Base-by-base conservation (phyloP, 2,888 invertebrate species). In the Pristionchus fissidentatus region DNA sequence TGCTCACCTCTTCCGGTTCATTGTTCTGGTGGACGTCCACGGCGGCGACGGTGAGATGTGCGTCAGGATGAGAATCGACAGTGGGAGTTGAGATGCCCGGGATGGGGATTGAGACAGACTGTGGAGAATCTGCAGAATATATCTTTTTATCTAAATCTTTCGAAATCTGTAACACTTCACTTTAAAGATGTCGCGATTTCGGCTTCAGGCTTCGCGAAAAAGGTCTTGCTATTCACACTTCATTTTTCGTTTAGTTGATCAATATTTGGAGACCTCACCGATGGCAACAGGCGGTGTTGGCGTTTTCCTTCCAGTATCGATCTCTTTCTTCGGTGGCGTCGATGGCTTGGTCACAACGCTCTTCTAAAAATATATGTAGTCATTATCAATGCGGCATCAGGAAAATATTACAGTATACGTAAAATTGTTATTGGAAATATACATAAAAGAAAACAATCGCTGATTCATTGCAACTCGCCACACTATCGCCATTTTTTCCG, bases 1-100 rank as follows among this genome's bases (percentile, higher is more conserved):
- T 29, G 29, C 7, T 15, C 19, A 66, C 66, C 19, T 46, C 75
- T 26, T 43, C 75, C 13, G 43, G 46, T 10, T 46, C 75, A 29
- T 43, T 43, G 29, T 75, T 49, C 26, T 75, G 75, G 26, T 75
- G 75, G 29, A 75, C 75, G 26, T 75, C 75, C 13, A 75, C 75
- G 10, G 75, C 26, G 13, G 46, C 29, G 13, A 75, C 46, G 0
- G 75, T 75, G 19, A 75, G 75, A 75, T 75, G 75, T 10, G 75
- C 43, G 29, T 75, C 75, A 3, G 75, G 75, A 29, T 43, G 46
- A 3, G 46, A 2, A 5, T 75, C 75, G 3, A 75, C 75, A 29
- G 46, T 15, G 2, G 66, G 38, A n/a, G n/a, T n/a, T n/a, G n/a
- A n/a, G n/a, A n/a, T 57, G 0, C 10, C 10, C 2, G 46, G 75